These are phyloP conservation scores for Eriosoma lanigerum DNA, from an alignment of 1,140 invertebrate genomes.

Conservation along the genomic window DNA sequence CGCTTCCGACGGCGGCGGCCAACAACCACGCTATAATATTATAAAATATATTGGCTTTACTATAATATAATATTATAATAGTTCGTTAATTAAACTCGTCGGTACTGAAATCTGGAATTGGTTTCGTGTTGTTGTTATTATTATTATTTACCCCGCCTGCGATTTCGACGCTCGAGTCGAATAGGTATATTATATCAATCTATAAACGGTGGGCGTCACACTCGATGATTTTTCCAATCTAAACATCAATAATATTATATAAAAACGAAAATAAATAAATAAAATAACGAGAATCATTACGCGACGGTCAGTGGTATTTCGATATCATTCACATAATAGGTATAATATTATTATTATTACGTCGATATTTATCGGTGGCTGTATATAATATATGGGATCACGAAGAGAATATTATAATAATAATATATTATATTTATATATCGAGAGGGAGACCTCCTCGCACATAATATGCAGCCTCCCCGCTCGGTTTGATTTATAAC, in stretches of 20 bases:
- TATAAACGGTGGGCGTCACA: constrained; percentile 32
- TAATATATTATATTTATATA: not conserved
- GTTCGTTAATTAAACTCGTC: constrained; percentile 32
- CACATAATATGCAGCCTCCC: not conserved
- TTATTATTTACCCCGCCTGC: not conserved
- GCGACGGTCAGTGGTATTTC: constrained; percentile 4
- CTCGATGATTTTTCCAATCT: constrained; percentile 18
- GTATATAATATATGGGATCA: too few species aligned
- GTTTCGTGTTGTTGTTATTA: constrained; percentile 14
- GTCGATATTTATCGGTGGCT: constrained; percentile 28
- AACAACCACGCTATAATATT: not conserved
- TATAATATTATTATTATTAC: constrained; percentile 3
- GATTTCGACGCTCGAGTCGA: not conserved
- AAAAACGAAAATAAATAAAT: not conserved
- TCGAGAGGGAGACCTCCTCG: not conserved
- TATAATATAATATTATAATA: too few species aligned
- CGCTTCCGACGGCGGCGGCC: constrained; percentile 10
- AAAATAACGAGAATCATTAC: constrained; percentile 7
- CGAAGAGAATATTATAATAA: not conserved
- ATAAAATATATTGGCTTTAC: not conserved
- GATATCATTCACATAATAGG: constrained; percentile 23
- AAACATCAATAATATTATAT: not conserved
- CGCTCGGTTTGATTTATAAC: constrained; percentile 38
- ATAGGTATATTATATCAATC: too few species aligned
- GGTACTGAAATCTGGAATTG: constrained; percentile 38